These are phyloP conservation scores for Lasiurus borealis DNA, from an alignment of 2,113 vertebrate genomes.

Conservation along the genomic window DNA sequence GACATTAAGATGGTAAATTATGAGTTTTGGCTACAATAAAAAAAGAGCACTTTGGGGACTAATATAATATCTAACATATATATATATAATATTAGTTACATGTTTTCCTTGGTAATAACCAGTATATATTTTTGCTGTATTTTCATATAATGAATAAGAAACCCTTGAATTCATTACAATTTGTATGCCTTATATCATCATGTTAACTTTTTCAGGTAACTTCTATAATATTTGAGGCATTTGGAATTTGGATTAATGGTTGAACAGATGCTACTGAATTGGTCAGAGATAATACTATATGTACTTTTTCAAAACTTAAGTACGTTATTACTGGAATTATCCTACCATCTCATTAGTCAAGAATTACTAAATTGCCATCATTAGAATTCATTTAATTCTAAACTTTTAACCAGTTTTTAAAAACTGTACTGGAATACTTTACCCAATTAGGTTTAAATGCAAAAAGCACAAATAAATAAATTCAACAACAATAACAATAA, in stretches of 20 bases:
- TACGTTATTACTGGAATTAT: neutral
- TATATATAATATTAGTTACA: neutral
- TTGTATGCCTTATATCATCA: neutral
- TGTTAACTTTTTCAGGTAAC: neutral
- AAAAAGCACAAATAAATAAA: too few species aligned
- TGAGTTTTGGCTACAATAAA: neutral
- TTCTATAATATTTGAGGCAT: neutral
- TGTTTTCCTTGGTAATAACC: neutral
- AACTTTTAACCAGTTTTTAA: neutral
- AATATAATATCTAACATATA: too few species aligned
- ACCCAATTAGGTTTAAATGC: too few species aligned
- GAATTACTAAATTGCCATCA: neutral
- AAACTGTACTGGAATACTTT: neutral
- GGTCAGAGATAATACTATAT: neutral
- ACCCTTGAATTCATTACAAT: neutral
- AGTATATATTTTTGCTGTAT: neutral
- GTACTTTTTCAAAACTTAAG: neutral
- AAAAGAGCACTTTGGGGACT: neutral
- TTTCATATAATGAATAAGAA: neutral
- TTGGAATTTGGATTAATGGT: constrained; percentile 9
- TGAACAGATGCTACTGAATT: neutral
- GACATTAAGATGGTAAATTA: neutral
- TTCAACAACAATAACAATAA: neutral
- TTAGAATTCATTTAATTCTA: constrained; percentile 6
- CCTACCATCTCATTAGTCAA: neutral